These are phyloP conservation scores for Bucco capensis DNA, from an alignment of 2,113 vertebrate species.

Conservation along the genomic window DNA sequence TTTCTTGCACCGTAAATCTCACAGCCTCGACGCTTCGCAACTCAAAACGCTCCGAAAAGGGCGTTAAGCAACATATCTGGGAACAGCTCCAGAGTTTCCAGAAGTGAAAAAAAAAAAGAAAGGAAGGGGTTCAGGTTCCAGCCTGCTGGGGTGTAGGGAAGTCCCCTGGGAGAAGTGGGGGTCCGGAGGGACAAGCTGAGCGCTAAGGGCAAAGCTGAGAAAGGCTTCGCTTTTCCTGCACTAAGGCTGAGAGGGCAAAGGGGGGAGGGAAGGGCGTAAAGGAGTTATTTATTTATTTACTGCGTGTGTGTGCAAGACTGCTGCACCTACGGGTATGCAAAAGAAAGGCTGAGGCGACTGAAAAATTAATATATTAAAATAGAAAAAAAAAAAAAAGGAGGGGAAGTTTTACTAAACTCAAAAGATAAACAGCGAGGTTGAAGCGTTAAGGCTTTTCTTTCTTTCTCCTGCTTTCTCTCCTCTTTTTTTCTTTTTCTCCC, in stretches of 20 bases:
- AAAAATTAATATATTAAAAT: neutral
- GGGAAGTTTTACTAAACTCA: neutral
- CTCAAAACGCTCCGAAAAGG: conserved; percentile 22
- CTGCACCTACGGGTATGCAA: conserved; percentile 60
- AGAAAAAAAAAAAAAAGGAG: neutral
- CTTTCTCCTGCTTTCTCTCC: neutral
- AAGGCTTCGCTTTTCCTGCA: neutral
- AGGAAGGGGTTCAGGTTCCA: neutral
- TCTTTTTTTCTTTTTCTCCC: neutral
- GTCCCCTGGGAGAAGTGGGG: neutral
- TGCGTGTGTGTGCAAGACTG: conserved; percentile 50
- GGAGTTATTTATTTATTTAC: conserved; percentile 53
- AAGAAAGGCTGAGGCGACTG: conserved; percentile 35
- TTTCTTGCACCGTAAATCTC: conserved; percentile 69
- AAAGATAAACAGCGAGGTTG: conserved; percentile 36
- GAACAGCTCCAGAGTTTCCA: conserved; percentile 2
- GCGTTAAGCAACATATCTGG: conserved; percentile 30
- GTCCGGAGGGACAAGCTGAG: neutral
- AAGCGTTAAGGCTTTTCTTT: conserved; percentile 10
- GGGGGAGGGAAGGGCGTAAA: neutral
- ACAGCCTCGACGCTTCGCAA: conserved; percentile 22
- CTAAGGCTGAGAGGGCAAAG: neutral
- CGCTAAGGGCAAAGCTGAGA: neutral
- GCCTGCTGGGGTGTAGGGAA: neutral
- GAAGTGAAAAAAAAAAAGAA: neutral